Conservation (phyloP, 2,797 vertebrate genomes). For the Echeneis naucrates region DNA sequence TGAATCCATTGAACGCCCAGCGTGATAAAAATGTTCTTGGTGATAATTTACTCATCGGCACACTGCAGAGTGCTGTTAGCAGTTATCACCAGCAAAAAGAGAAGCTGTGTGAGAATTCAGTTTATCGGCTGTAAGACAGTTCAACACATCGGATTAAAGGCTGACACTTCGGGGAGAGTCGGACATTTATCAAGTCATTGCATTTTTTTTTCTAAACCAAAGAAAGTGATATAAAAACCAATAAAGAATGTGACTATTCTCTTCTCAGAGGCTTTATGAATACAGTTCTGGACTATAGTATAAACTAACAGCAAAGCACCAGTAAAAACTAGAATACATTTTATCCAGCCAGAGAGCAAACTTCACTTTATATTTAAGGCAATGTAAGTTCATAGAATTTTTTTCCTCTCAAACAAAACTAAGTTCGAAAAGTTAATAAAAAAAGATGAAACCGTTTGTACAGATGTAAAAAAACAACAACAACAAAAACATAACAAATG, state of each 20-base stretch:
- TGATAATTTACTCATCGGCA: background rate
- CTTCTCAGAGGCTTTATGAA: conserved; percentile 57
- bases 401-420: conserved; percentile 48
- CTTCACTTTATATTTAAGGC: conserved; percentile 83
- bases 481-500: background rate
- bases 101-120: background rate
- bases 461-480: background rate
- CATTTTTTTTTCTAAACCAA: background rate
- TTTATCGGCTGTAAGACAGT: too few relatives aligned
- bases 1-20: background rate
- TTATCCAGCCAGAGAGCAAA: conserved; percentile 62
- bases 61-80: background rate
- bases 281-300: conserved; percentile 42
- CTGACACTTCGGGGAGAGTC: background rate
- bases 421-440: background rate
- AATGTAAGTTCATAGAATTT: conserved; percentile 70
- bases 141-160: background rate
- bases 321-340: conserved; percentile 57
- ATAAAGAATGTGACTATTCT: background rate
- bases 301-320: conserved; percentile 73
- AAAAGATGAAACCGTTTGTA: background rate
- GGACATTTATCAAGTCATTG: background rate
- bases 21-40: background rate
- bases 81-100: background rate
- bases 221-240: background rate